A percentile compares a stretch with the other conserved stretches of the same genome.
These are phyloP conservation scores for Drosophila burlai DNA, from an alignment of 1,140 invertebrate species.

Conservation along the genomic window DNA sequence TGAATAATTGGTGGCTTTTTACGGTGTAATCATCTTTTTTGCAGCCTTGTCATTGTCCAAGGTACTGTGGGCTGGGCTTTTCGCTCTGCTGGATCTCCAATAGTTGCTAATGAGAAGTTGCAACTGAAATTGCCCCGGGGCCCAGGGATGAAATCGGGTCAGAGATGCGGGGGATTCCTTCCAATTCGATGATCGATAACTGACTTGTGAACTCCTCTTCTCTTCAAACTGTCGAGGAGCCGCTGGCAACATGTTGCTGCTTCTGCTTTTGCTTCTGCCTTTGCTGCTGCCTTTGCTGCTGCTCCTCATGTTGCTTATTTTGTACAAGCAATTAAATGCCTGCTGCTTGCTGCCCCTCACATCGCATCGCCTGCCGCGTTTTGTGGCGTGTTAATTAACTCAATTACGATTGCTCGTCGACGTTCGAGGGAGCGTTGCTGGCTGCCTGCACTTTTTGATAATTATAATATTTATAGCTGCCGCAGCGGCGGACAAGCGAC, in stretches of 20 bases:
- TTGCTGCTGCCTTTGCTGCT: slow-evolving; percentile 4
- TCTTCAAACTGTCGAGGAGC: background rate
- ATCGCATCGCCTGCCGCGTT: slow-evolving; percentile 66
- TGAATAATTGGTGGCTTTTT: background rate
- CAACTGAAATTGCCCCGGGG: background rate
- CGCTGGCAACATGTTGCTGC: slow-evolving; percentile 57
- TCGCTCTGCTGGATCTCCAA: slow-evolving; percentile 18
- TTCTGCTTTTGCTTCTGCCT: slow-evolving; percentile 1
- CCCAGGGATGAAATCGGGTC: slow-evolving; percentile 5
- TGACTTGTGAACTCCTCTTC: slow-evolving; percentile 6
- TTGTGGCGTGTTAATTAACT: slow-evolving; percentile 83
- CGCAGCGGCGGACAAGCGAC: slow-evolving; percentile 26
- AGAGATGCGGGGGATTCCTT: slow-evolving; percentile 5
- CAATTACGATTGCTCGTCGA: slow-evolving; percentile 78
- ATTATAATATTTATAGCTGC: slow-evolving; percentile 81
- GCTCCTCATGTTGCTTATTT: slow-evolving; percentile 58
- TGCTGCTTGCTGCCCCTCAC: slow-evolving; percentile 40
- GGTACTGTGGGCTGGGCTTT: slow-evolving; percentile 8
- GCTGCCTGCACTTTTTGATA: slow-evolving; percentile 71
- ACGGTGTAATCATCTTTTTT: slow-evolving; percentile 57
- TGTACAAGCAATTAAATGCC: slow-evolving; percentile 81
- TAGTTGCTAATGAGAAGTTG: slow-evolving; percentile 34
- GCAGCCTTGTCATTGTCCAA: slow-evolving; percentile 57
- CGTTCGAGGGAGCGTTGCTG: slow-evolving; percentile 28
- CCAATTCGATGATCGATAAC: slow-evolving; percentile 15